Evolutionary conservation across 2,797 vertebrate species (phyloP).

Genomic region (Melanogrammus aeglefinus): DNA sequence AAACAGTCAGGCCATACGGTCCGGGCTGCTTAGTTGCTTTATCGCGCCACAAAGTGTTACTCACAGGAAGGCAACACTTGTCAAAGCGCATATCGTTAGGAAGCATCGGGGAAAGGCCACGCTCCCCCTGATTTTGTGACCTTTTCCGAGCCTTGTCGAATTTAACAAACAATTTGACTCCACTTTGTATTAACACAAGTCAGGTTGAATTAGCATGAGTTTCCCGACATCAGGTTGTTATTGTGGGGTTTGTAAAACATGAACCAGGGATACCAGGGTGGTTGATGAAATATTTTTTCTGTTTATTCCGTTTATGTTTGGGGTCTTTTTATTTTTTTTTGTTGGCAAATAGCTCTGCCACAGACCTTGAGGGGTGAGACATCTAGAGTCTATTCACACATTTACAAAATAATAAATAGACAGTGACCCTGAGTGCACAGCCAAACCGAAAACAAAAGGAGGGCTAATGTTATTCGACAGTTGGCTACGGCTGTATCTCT

Average conservation of each 20-base stretch:
- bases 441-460: constrained; percentile 23
- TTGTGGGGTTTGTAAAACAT: constrained; percentile 6
- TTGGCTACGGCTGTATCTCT: constrained; percentile 45
- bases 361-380: constrained; percentile 24
- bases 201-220: neutral
- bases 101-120: constrained; percentile 35
- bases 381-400: constrained; percentile 34
- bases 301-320: neutral
- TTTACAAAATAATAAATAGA: constrained; percentile 50
- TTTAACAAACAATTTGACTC: constrained; percentile 42
- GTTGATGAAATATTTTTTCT: neutral
- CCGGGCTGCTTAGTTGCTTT: constrained; percentile 69
- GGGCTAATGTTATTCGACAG: constrained; percentile 52
- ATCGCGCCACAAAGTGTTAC: constrained; percentile 63
- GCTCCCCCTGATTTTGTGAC: constrained; percentile 55
- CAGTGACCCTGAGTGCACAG: constrained; percentile 35
- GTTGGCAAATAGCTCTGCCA: constrained; percentile 39
- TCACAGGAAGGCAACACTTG: constrained; percentile 61
- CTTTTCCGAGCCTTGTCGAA: constrained; percentile 54
- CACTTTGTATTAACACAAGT: constrained; percentile 17
- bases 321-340: constrained; percentile 2
- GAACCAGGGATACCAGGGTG: neutral
- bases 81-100: constrained; percentile 60
- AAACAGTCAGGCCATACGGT: constrained; percentile 56
- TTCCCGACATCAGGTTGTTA: constrained; percentile 17